phyloP scores from a whole-genome alignment of 2,797 vertebrate species.

The Periparus ater region DNA sequence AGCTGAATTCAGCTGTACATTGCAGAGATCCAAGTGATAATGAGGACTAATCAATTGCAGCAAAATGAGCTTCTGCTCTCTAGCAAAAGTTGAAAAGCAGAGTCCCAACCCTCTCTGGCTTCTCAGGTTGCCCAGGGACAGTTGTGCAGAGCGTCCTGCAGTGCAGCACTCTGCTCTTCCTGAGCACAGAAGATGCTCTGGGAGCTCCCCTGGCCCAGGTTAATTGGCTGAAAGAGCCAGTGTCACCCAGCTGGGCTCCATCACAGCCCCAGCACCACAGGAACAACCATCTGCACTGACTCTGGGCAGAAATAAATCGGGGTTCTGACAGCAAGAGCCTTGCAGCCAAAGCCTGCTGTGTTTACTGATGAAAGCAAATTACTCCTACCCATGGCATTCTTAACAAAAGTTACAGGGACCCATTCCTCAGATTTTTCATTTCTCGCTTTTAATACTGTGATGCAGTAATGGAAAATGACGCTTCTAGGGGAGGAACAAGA shows the following conservation, averaged over 20 bases:
- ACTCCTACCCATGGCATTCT: background rate
- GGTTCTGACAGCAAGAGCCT: background rate
- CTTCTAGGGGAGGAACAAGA: background rate
- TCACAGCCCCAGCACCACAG: background rate
- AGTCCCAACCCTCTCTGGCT: background rate
- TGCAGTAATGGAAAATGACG: background rate
- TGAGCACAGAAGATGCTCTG: fast-evolving
- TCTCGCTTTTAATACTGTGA: background rate
- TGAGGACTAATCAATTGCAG: background rate
- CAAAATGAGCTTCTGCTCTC: background rate
- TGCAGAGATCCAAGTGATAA: background rate
- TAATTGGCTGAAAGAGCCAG: background rate
- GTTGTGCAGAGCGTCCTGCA: background rate
- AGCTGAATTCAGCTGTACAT: background rate
- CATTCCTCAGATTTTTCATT: background rate
- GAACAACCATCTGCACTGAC: slow-evolving; percentile 26
- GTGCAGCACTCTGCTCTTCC: background rate
- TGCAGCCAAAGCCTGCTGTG: background rate
- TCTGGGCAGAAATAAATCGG: background rate
- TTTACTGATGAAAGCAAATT: background rate
- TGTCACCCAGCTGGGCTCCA: slow-evolving; percentile 8
- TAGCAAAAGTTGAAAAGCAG: background rate
- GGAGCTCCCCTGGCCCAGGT: background rate
- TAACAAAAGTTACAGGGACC: background rate
- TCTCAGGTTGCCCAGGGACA: background rate